These are phyloP conservation scores for Dione vanillae DNA, from an alignment of 2,888 invertebrate species.

Conservation along the genomic window DNA sequence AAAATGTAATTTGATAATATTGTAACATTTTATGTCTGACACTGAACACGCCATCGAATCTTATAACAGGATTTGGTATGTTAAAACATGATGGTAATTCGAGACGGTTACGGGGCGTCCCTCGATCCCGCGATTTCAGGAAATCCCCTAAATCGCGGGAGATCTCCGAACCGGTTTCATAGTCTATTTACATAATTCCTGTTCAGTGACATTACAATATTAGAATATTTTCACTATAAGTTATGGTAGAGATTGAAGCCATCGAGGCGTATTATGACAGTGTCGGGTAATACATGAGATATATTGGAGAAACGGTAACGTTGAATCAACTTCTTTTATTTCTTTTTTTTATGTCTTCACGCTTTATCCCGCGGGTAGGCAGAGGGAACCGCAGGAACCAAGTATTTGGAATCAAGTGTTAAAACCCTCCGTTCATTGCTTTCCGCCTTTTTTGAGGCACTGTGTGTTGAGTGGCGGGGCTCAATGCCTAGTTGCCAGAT, in stretches of 20 bases:
- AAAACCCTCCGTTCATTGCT: too few relatives aligned
- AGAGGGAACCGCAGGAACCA: too few relatives aligned
- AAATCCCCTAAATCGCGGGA: slow-evolving; percentile 37
- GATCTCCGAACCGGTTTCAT: slow-evolving; percentile 31
- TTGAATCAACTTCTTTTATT: too few relatives aligned
- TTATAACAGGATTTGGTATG: slow-evolving; percentile 30
- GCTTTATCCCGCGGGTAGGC: too few relatives aligned
- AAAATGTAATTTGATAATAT: too few relatives aligned
- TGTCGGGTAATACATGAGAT: background rate
- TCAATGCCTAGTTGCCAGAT: too few relatives aligned
- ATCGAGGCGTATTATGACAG: background rate
- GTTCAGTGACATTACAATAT: slow-evolving; percentile 23
- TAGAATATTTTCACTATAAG: background rate
- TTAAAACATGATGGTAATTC: slow-evolving; percentile 30
- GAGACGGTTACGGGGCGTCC: slow-evolving; percentile 27
- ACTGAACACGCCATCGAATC: background rate
- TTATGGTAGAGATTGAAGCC: background rate
- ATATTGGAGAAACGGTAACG: too few relatives aligned
- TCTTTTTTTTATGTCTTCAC: too few relatives aligned
- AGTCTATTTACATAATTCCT: slow-evolving; percentile 39
- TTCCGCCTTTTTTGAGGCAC: too few relatives aligned
- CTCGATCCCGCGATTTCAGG: slow-evolving; percentile 19
- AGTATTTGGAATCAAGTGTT: too few relatives aligned
- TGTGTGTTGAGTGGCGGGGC: too few relatives aligned
- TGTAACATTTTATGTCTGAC: background rate